Percentiles rank a stretch among this genome's conserved stretches.
Evolutionary conservation across 2,888 invertebrate genomes (phyloP).

Genomic region (Toxonevra muliebris): DNA sequence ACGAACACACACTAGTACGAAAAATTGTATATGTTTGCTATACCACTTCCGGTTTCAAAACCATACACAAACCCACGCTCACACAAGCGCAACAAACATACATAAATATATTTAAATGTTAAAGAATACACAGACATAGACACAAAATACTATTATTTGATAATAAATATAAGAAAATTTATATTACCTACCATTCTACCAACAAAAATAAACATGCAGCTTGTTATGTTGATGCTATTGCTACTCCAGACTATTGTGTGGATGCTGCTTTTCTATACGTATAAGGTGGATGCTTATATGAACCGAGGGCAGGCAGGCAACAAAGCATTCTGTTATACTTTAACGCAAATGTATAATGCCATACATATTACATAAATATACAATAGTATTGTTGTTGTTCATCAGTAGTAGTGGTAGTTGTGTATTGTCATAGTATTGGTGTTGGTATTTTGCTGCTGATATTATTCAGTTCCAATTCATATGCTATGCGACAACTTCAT

Average conservation of each 20-base stretch:
- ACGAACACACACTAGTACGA: background rate
- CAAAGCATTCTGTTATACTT: too few relatives aligned
- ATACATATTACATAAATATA: too few relatives aligned
- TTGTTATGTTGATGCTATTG: background rate
- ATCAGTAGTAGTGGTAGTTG: too few relatives aligned
- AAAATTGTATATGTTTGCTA: background rate
- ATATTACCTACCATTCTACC: constrained; percentile 10
- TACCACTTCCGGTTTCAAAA: background rate
- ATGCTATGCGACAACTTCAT: background rate
- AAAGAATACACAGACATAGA: constrained; percentile 10
- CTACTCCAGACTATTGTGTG: too few relatives aligned
- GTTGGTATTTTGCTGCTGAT: too few relatives aligned
- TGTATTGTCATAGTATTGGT: too few relatives aligned
- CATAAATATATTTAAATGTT: background rate
- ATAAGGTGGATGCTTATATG: too few relatives aligned
- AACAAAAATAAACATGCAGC: constrained; percentile 5
- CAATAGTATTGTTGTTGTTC: too few relatives aligned
- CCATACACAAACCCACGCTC: constrained; percentile 4
- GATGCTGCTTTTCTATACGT: too few relatives aligned
- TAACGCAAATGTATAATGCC: too few relatives aligned
- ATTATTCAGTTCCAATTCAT: background rate
- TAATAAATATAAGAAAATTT: constrained; percentile 29
- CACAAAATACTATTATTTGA: constrained; percentile 22
- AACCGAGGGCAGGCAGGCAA: too few relatives aligned
- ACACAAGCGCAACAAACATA: background rate